Evolutionary conservation across 1,140 invertebrate species (phyloP).

Genomic region (Teleopsis dalmanni): DNA sequence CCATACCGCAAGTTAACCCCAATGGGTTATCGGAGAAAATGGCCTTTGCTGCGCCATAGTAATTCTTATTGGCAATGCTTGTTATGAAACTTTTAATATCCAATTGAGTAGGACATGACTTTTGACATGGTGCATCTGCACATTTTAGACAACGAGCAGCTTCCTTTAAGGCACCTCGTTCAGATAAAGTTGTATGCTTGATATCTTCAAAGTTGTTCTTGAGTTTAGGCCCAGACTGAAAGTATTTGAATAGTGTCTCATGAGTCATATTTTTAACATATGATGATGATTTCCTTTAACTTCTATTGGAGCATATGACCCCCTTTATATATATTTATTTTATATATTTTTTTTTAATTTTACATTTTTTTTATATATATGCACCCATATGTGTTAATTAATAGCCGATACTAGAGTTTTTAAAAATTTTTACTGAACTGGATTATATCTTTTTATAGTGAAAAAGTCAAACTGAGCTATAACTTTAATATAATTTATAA

Average conservation of each 20-base stretch:
- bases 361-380: too few species aligned
- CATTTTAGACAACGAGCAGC: constrained; percentile 92
- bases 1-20: constrained; percentile 96
- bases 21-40: constrained; percentile 97
- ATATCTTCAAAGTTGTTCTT: constrained; percentile 93
- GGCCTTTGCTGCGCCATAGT: constrained; percentile 93
- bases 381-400: too few species aligned
- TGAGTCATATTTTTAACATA: not conserved
- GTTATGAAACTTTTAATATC: constrained; percentile 97
- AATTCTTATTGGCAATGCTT: constrained; percentile 95
- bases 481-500: too few species aligned
- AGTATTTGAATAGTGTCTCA: not conserved
- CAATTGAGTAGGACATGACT: constrained; percentile 94
- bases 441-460: too few species aligned
- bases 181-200: constrained; percentile 93
- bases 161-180: constrained; percentile 85
- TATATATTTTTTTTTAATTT: too few species aligned
- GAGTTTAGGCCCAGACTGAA: constrained; percentile 46
- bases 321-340: too few species aligned
- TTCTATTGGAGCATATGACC: too few species aligned
- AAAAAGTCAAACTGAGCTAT: too few species aligned
- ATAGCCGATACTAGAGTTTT: too few species aligned
- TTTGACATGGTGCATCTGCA: constrained; percentile 96
- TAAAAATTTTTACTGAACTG: too few species aligned
- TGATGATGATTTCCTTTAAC: not conserved